These are phyloP conservation scores for Suricata suricatta DNA, from an alignment of 2,113 vertebrate genomes.

Conservation along the genomic window DNA sequence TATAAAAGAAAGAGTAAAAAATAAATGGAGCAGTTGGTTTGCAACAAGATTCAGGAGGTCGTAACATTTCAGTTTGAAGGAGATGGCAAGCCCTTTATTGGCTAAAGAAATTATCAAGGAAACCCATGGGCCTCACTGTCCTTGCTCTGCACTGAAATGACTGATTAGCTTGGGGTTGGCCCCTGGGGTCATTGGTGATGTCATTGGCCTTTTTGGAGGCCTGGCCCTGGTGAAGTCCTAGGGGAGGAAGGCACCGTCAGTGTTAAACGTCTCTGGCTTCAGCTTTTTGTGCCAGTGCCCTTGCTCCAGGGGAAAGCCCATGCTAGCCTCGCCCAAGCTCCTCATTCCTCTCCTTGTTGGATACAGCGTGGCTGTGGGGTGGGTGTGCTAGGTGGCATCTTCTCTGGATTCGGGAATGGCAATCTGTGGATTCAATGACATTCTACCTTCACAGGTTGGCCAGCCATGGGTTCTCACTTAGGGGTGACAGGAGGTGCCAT, in stretches of 20 bases:
- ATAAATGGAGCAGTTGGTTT: background rate
- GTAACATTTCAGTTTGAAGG: background rate
- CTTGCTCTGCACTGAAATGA: background rate
- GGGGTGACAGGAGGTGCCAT: background rate
- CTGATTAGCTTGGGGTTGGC: too few relatives aligned
- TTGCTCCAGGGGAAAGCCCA: background rate
- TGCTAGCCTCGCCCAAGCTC: too few relatives aligned
- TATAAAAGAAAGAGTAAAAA: background rate
- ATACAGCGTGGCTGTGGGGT: too few relatives aligned
- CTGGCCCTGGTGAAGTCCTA: background rate
- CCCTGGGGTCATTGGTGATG: background rate
- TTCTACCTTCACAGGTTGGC: background rate
- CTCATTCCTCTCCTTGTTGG: background rate
- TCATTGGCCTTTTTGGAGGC: fast-evolving
- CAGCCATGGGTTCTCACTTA: background rate
- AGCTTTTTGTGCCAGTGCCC: background rate
- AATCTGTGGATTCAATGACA: too few relatives aligned
- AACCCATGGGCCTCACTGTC: background rate
- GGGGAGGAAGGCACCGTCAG: too few relatives aligned
- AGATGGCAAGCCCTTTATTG: background rate
- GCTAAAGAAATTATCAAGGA: background rate
- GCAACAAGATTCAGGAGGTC: background rate
- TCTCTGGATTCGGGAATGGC: background rate
- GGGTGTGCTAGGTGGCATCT: too few relatives aligned
- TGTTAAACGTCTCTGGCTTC: background rate